Base-by-base conservation (phyloP, 1,140 invertebrate genomes). In the Mizuhopecten yessoensis region DNA sequence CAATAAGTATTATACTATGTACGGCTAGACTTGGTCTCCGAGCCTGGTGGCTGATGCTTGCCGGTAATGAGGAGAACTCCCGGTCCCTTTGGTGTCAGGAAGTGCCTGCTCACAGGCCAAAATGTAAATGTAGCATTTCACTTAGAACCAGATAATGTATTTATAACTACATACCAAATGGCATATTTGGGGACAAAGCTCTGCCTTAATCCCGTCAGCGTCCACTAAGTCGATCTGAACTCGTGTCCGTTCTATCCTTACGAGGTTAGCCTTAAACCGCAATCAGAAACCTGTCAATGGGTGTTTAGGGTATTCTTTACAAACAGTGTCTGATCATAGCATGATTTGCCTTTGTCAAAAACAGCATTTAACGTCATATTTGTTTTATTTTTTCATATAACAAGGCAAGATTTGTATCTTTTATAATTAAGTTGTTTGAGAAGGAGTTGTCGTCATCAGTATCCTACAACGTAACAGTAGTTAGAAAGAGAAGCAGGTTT, bases 91-190 rank as follows among this genome's bases (percentile, higher is more conserved):
- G 15, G 57, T 75, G 9, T n/a, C 57, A 75, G 57, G 57, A 75
- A 75, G n/a, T 75, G 57, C 57, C 23, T 75, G 57, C 57, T 75
- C 57, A 9, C 57, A 75, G n/a, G 29, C 45, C 57, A 17, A 75
- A 17, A 75, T 75, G 57, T 75, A 75, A 75, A 75, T 75, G 57
- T 29, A 75, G 57, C 9, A 75, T 29, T 75, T 75, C n/a, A 75
- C 57, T 75, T 29, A 75, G 23, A 75, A 7, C 57, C 57, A 29
- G 15, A 75, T 75, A 75, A 75, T 75, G 57, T 75, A 75, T 75
- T 75, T 75, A 75, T 5, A 75, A 75, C 57, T 75, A 75, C 57
- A 17, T 75, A n/a, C n/a, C 45, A 57, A 20, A 57, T 23, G 20
- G 2, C 23, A 75, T 75, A n/a, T 29, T n/a, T 75, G 57, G 57